Evolutionary conservation across 2,888 invertebrate genomes (phyloP), one percentile per base, ranked within the genome.

Genomic region (Phaonia tiefii): DNA sequence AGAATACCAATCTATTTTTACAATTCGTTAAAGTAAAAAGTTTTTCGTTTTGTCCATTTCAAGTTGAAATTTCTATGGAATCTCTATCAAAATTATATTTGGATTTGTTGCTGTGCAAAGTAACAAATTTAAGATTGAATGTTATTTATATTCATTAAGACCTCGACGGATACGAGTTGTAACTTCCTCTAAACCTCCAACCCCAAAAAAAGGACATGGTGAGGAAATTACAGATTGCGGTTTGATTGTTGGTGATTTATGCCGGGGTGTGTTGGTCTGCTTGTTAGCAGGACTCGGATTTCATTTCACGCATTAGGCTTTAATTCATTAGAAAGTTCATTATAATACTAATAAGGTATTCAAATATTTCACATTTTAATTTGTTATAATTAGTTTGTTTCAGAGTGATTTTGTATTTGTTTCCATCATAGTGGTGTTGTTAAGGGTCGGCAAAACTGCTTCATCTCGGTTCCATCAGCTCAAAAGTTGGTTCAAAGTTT

Each of bases 41-140:
- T 42, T 63, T 54, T 15, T 54, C 5, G 22, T 10, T 3, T 51
- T 22, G 1, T 5, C 31, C 31, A 31, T 31, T 31, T 31, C 31
- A 1, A 37, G 20, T 4, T 39, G 10, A 15, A 7, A 39, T 22
- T 56, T 60, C n/a, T 11, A 20, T 42, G 63, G 63, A 63, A 63
- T 42, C 39, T 20, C 22, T 15, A 58, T 13, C 31, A n/a, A n/a
- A 69, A 49, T 31, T 39, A 25, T 54, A 8, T 25, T 22, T 54
- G 22, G 22, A 58, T 58, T 70, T 70, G 66, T 56, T 70, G 69
- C 44, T 5, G 20, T 11, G 31, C 51, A 2, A 2, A 25, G 26
- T 56, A 56, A 56, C 58, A 22, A 31, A 42, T 71, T 71, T 58
- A 56, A 22, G 70, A 15, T 56, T 58, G 51, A 51, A 67, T 67